Evolutionary conservation across 2,113 vertebrate genomes (phyloP).

Genomic region (Oreochromis tanganicae): DNA sequence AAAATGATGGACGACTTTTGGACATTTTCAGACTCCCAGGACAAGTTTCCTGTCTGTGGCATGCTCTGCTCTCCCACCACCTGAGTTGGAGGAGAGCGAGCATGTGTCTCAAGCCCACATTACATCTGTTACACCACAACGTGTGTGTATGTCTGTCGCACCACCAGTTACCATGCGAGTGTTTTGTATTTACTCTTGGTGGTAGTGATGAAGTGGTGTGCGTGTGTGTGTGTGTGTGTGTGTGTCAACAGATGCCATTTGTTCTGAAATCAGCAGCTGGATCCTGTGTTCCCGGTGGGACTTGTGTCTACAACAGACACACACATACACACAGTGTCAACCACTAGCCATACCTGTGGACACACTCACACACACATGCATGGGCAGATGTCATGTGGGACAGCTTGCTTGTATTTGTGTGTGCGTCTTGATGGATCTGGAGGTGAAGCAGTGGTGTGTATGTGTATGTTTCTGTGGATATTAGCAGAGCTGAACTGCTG

Average conservation of each 20-base stretch:
- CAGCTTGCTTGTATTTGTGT: neutral
- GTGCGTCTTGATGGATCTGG: neutral
- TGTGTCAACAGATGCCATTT: constrained; percentile 53
- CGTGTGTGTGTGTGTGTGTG: neutral
- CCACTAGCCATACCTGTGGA: constrained; percentile 15
- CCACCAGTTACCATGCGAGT: constrained; percentile 17
- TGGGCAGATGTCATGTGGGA: constrained; percentile 7
- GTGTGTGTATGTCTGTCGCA: neutral
- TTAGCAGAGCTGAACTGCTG: constrained; percentile 2
- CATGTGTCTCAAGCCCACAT: constrained; percentile 53
- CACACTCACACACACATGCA: neutral
- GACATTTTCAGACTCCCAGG: neutral
- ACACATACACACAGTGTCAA: neutral
- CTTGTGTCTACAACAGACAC: constrained; percentile 19
- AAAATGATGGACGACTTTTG: neutral
- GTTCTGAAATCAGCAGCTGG: constrained; percentile 64
- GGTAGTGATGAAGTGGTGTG: neutral
- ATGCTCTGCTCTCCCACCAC: constrained; percentile 12
- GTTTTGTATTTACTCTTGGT: constrained; percentile 29
- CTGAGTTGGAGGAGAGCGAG: constrained; percentile 45
- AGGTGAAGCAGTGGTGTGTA: neutral
- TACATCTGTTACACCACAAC: constrained; percentile 44
- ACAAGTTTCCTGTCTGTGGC: neutral
- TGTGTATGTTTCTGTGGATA: neutral
- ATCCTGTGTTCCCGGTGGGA: constrained; percentile 52